These are phyloP conservation scores for Monopterus albus DNA, from an alignment of 2,113 vertebrate genomes.

Conservation along the genomic window DNA sequence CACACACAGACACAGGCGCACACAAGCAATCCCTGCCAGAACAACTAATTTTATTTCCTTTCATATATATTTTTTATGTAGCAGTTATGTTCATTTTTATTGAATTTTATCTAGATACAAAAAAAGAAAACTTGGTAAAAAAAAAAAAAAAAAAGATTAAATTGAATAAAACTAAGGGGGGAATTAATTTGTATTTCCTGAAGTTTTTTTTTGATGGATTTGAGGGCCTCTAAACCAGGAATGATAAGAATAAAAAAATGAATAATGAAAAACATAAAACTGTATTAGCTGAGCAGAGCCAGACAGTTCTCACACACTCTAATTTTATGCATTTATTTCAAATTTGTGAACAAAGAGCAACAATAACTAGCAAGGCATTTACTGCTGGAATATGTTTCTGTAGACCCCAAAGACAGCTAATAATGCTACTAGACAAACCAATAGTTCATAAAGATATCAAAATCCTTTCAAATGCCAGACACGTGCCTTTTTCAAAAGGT, in stretches of 20 bases:
- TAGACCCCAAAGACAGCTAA: not conserved
- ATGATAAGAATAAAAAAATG: no score
- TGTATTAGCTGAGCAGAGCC: slow-evolving; percentile 12
- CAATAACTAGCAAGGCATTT: not conserved
- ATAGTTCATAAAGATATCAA: not conserved
- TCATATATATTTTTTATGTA: slow-evolving; percentile 10
- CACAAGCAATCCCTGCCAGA: not conserved
- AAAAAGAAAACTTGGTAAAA: not conserved
- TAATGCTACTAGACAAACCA: not conserved
- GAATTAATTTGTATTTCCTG: slow-evolving; percentile 3
- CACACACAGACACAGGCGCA: slow-evolving; percentile 1
- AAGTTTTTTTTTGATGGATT: slow-evolving; percentile 15
- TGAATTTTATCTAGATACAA: slow-evolving; percentile 12
- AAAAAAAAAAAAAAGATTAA: slow-evolving; percentile 31
- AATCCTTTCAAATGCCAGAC: slow-evolving; percentile 7
- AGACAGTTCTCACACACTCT: not conserved
- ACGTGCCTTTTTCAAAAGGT: no score
- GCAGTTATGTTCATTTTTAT: slow-evolving; percentile 24
- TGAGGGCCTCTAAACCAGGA: not conserved
- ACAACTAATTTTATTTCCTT: not conserved
- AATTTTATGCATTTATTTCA: not conserved
- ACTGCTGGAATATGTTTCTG: not conserved
- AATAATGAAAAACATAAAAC: slow-evolving; percentile 15
- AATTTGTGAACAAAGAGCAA: not conserved
- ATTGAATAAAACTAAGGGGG: not conserved